These are phyloP conservation scores for Ephestia elutella DNA, from an alignment of 1,140 invertebrate genomes.

Conservation along the genomic window DNA sequence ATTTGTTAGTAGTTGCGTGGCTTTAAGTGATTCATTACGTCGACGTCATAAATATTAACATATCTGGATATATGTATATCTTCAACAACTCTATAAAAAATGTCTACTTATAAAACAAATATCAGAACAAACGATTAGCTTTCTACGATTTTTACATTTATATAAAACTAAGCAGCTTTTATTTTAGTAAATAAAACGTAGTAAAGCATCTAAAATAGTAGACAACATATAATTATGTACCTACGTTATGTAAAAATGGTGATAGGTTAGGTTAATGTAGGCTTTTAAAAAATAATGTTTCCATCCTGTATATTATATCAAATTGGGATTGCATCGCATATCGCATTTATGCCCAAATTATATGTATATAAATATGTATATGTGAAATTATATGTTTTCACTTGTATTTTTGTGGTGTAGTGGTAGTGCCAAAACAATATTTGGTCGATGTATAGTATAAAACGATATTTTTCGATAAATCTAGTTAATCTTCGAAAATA, in stretches of 20 bases:
- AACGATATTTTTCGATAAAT: background rate
- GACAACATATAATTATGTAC: constrained; percentile 12
- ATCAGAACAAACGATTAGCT: background rate
- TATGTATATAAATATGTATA: background rate
- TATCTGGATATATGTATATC: background rate
- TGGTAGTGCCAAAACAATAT: constrained; percentile 23
- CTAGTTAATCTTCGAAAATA: background rate
- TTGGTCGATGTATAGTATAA: background rate
- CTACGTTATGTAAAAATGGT: constrained; percentile 31
- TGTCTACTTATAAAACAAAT: background rate
- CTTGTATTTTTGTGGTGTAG: constrained; percentile 13
- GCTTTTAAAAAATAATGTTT: constrained; percentile 16
- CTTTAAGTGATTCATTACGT: background rate
- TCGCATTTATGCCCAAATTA: background rate
- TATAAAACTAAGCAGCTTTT: background rate
- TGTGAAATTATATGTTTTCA: background rate
- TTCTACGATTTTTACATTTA: constrained; percentile 1
- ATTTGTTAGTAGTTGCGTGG: no score
- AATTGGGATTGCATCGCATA: background rate
- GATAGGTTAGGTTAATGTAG: constrained; percentile 32
- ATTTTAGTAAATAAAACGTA: background rate
- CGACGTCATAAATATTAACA: background rate
- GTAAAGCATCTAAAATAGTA: constrained; percentile 12
- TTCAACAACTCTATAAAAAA: background rate
- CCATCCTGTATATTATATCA: constrained; percentile 6